These are phyloP conservation scores for Patagioenas fasciata DNA, from an alignment of 2,113 vertebrate species.

Conservation along the genomic window DNA sequence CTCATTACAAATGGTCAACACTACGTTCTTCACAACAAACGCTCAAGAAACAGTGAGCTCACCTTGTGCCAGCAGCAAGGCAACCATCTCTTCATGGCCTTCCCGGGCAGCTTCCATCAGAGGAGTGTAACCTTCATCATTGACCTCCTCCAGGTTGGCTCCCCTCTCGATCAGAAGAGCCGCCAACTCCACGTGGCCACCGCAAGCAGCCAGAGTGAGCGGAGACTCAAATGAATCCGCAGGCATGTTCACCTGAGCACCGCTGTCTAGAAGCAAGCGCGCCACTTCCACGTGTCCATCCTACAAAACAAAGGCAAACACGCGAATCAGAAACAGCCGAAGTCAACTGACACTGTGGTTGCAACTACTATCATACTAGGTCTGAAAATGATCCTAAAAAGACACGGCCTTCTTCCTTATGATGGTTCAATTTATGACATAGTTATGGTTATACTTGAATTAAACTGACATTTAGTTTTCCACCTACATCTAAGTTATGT, in stretches of 20 bases:
- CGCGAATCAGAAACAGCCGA: not conserved
- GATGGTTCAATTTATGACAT: not conserved
- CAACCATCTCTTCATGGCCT: constrained; percentile 98
- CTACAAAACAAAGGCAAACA: constrained; percentile 60
- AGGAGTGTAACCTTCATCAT: constrained; percentile 98
- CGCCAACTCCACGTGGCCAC: constrained; percentile 95
- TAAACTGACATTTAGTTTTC: not conserved
- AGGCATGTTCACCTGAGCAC: constrained; percentile 99
- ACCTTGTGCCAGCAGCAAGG: constrained; percentile 97
- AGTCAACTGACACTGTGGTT: not conserved
- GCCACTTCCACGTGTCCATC: constrained; percentile 98
- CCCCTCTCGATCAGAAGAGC: constrained; percentile 95
- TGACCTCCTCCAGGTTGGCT: constrained; percentile 98
- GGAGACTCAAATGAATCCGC: constrained; percentile 98
- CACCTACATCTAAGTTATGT: not conserved
- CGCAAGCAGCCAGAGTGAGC: constrained; percentile 94
- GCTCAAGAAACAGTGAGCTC: not conserved
- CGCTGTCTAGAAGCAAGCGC: constrained; percentile 95
- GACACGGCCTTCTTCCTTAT: not conserved
- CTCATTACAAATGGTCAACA: not conserved
- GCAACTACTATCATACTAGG: not conserved
- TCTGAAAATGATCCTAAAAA: not conserved
- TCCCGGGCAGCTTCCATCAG: constrained; percentile 98
- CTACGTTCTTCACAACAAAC: fast-evolving
- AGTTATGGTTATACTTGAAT: not conserved